phyloP scores from a whole-genome alignment of 2,797 vertebrate species.

The Otolemur crassicaudatus region DNA sequence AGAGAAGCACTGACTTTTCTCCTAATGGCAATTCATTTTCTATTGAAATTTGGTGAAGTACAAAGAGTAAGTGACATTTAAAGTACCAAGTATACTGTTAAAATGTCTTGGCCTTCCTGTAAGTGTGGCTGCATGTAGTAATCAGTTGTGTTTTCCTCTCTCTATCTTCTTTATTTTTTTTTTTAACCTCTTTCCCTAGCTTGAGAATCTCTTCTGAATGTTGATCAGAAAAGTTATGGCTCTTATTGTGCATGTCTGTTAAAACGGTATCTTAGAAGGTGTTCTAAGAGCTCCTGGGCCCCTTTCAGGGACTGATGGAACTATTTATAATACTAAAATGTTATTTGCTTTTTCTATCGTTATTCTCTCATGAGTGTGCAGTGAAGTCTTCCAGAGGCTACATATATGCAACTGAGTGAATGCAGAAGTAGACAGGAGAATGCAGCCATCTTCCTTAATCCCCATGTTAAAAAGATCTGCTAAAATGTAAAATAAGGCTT shows the following conservation, averaged over 20 bases:
- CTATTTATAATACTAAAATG: not conserved
- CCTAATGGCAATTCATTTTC: not conserved
- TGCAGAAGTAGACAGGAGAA: not conserved
- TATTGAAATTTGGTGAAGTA: constrained; percentile 46
- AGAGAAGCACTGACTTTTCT: constrained; percentile 20
- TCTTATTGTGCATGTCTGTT: not conserved
- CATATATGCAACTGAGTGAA: not conserved
- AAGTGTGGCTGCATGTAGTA: not conserved
- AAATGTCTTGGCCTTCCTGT: constrained; percentile 12
- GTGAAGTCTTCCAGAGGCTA: not conserved
- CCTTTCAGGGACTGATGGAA: not conserved
- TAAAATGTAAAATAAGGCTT: not conserved
- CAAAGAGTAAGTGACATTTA: not conserved
- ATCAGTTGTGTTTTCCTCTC: not conserved
- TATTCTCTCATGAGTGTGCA: not conserved
- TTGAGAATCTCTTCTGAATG: constrained; percentile 33
- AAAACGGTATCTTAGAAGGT: not conserved
- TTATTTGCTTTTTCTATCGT: not conserved
- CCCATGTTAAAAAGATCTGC: not conserved
- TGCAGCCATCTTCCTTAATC: constrained; percentile 19
- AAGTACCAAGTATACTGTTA: not conserved
- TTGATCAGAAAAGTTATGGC: not conserved
- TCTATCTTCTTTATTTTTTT: not conserved
- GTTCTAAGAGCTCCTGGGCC: not conserved
- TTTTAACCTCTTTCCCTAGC: not conserved